Base-by-base conservation (phyloP, 2,113 vertebrate species). In the Passer montanus region DNA sequence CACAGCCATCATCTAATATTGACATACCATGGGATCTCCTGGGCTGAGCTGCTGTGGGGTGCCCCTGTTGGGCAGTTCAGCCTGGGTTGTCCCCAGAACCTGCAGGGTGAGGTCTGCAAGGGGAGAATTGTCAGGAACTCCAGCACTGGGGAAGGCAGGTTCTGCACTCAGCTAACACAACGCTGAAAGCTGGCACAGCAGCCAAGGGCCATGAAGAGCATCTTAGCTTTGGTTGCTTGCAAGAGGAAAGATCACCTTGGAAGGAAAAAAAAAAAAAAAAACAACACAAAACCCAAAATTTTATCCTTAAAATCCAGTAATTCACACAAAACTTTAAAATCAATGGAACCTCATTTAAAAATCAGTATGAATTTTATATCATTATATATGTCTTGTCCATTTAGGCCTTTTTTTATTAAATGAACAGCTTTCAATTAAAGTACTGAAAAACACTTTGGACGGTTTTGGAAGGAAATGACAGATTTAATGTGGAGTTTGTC, bases 221-320 rank as follows among this genome's bases (percentile, higher is more conserved):
- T 33, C 76, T 49, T 15, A 4, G 24, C 5, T 50, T 62, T 2
- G 4, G 11, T 22, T 81, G 20, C 33, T 77, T 56, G 59, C 52
- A 77, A 74, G 78, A 83, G 41, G 33, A 75, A 58, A 66, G 13
- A 85, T 74, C 24, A 16, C 5, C 10, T 63, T 46, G 27, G 23
- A 52, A 59, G 23, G 3, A 2, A 2, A 19, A 17, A 37, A 44
- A 15, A 41, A 15, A 0, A 17, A 44, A 44, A 43, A 43, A 43
- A 16, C 15, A 43, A 26, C 31, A 33, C 4, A 41, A 63, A 80
- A 15, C 4, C 4, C 30, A 24, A 52, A 66, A 4, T 4, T 37
- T 37, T 37, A 37, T 37, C 35, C 35, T 37, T 35, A 72, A 70
- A 89, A 13, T 43, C 17, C 28, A 60, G 14, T 62, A 62, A 78